Conservation (phyloP, 2,113 vertebrate genomes). For the Paramormyrops kingsleyae region DNA sequence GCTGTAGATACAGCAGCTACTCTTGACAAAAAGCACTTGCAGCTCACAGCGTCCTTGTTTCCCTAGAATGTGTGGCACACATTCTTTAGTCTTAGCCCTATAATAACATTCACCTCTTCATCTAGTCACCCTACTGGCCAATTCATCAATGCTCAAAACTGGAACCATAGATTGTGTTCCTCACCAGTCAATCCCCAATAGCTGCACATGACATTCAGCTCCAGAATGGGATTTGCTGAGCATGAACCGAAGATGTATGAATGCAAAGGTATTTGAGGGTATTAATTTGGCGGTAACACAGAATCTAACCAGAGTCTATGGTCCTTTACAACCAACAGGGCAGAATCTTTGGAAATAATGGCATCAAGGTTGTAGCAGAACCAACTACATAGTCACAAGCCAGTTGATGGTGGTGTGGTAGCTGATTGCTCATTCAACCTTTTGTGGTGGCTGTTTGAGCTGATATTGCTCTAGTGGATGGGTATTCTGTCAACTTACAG, state of each 20-base stretch:
- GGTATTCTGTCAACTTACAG: background rate
- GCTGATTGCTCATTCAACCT: background rate
- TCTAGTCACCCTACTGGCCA: background rate
- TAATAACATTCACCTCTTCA: background rate
- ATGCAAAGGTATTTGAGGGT: background rate
- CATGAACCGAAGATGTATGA: background rate
- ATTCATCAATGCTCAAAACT: background rate
- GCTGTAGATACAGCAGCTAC: background rate
- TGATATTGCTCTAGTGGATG: background rate
- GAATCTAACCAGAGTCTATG: background rate
- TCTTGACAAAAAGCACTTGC: background rate
- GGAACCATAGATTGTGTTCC: background rate
- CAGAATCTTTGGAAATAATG: background rate
- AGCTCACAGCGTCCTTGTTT: background rate
- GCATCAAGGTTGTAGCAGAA: background rate
- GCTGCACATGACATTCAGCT: background rate
- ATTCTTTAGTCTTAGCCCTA: background rate
- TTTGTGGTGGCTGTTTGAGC: background rate
- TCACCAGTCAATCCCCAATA: background rate
- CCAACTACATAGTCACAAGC: background rate
- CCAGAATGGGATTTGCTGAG: background rate
- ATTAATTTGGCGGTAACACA: background rate
- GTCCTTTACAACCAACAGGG: background rate
- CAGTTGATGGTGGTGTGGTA: background rate
- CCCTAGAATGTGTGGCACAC: background rate